Conservation (phyloP, 2,888 invertebrate species). For the Elysia crispata region DNA sequence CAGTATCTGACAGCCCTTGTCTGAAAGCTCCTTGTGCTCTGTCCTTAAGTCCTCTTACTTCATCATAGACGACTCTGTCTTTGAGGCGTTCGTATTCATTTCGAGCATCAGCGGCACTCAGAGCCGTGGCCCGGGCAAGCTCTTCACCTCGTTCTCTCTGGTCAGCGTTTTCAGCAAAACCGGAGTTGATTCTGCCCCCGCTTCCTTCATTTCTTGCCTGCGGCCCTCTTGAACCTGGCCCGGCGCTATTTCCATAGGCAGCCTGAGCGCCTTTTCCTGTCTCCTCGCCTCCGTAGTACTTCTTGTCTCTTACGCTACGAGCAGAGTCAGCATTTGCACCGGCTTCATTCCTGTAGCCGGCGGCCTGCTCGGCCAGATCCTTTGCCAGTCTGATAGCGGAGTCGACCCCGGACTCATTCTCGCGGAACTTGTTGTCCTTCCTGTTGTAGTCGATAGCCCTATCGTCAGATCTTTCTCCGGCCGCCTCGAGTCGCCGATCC, state of each 20-base stretch:
- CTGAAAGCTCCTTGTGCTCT: slow-evolving; percentile 47
- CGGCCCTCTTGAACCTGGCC: slow-evolving; percentile 1
- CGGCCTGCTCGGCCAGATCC: slow-evolving; percentile 51
- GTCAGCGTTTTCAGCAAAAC: slow-evolving; percentile 45
- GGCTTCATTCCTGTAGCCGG: slow-evolving; percentile 49
- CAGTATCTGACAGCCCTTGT: slow-evolving; percentile 47
- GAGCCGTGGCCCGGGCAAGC: slow-evolving; percentile 42
- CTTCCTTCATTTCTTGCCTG: slow-evolving; percentile 45
- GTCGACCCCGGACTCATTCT: slow-evolving; percentile 48
- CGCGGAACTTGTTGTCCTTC: slow-evolving; percentile 48
- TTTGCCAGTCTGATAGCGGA: slow-evolving; percentile 48
- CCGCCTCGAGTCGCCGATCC: slow-evolving; percentile 49
- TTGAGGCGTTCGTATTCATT: slow-evolving; percentile 50
- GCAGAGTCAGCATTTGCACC: slow-evolving; percentile 46
- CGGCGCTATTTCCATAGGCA: slow-evolving; percentile 17
- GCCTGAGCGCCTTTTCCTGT: slow-evolving; percentile 23
- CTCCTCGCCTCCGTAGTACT: slow-evolving; percentile 50
- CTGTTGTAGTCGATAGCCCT: slow-evolving; percentile 48
- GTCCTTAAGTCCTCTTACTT: slow-evolving; percentile 50
- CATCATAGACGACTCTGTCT: slow-evolving; percentile 48
- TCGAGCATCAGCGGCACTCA: slow-evolving; percentile 45
- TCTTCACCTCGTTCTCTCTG: slow-evolving; percentile 42
- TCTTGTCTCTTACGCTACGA: slow-evolving; percentile 48
- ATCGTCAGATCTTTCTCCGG: slow-evolving; percentile 50
- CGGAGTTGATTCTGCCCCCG: slow-evolving; percentile 43